phyloP scores from a whole-genome alignment of 2,113 vertebrate species.

The Pongo abelii region DNA sequence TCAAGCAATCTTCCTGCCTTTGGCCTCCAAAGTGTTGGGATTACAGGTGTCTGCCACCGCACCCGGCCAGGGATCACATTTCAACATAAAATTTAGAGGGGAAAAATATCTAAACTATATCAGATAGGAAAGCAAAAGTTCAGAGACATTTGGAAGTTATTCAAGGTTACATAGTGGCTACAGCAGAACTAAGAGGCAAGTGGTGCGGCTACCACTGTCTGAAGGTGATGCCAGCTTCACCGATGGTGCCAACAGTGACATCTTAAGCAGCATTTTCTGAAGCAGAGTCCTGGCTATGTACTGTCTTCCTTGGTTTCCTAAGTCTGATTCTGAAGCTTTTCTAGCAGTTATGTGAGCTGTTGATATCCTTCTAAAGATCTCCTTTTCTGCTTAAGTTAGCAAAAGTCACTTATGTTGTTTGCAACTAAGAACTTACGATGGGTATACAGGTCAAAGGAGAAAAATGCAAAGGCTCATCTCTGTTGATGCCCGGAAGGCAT shows the following conservation, averaged over 20 bases:
- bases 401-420: neutral
- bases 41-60: too few species aligned
- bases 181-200: neutral
- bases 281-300: neutral
- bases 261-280: neutral
- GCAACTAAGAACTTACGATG: neutral
- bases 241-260: neutral
- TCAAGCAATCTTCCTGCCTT: too few species aligned
- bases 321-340: neutral
- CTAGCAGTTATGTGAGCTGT: neutral
- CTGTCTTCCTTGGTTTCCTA: neutral
- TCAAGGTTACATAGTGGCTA: neutral
- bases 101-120: too few species aligned
- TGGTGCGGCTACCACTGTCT: neutral
- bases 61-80: too few species aligned
- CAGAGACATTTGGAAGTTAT: neutral
- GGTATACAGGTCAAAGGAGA: neutral
- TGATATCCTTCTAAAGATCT: neutral
- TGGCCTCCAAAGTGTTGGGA: too few species aligned
- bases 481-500: neutral
- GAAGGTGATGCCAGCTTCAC: neutral
- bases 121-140: neutral
- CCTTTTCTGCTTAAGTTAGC: neutral
- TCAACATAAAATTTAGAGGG: too few species aligned
- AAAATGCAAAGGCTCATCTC: neutral